phyloP scores from a whole-genome alignment of 2,888 invertebrate species.

The Halocaridina rubra region DNA sequence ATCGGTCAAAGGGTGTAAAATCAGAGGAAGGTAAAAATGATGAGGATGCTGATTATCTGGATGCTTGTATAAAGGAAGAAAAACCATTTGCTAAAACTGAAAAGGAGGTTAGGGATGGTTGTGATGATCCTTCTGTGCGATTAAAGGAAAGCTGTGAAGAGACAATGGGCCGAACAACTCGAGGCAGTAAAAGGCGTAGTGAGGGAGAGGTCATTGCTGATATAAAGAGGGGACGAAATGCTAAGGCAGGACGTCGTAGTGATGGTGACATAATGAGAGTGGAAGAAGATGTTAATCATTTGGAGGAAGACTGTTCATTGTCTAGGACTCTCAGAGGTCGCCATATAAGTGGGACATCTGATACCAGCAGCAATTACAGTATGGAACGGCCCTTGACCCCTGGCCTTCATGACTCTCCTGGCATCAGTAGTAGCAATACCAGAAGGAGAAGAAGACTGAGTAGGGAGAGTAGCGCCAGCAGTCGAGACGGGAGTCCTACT shows the following conservation, averaged over 20 bases:
- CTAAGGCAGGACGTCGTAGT: constrained; percentile 33
- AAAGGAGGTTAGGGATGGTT: constrained; percentile 12
- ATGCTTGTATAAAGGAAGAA: constrained; percentile 22
- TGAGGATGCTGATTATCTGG: constrained; percentile 13
- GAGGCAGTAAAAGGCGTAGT: constrained; percentile 45
- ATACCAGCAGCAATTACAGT: constrained; percentile 60
- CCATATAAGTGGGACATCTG: constrained; percentile 55
- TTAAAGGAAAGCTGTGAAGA: constrained; percentile 23
- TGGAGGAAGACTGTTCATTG: constrained; percentile 41
- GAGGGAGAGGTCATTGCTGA: constrained; percentile 7
- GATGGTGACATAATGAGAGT: constrained; percentile 20
- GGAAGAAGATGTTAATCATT: constrained; percentile 38
- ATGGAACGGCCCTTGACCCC: constrained; percentile 37
- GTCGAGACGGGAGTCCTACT: constrained; percentile 54
- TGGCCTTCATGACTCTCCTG: constrained; percentile 36
- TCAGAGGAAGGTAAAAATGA: constrained; percentile 33
- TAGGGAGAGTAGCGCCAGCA: constrained; percentile 57
- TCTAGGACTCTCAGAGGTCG: constrained; percentile 29
- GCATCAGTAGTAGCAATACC: not conserved
- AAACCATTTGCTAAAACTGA: constrained; percentile 10
- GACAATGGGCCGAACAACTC: constrained; percentile 29
- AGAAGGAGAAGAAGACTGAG: constrained; percentile 46
- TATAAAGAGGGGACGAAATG: constrained; percentile 32
- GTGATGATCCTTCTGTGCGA: not conserved
- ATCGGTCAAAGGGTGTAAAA: constrained; percentile 31